A percentile compares a stretch with the other conserved stretches of the same genome.
phyloP scores from a whole-genome alignment of 2,888 invertebrate genomes.

The Heliconius hortense region DNA sequence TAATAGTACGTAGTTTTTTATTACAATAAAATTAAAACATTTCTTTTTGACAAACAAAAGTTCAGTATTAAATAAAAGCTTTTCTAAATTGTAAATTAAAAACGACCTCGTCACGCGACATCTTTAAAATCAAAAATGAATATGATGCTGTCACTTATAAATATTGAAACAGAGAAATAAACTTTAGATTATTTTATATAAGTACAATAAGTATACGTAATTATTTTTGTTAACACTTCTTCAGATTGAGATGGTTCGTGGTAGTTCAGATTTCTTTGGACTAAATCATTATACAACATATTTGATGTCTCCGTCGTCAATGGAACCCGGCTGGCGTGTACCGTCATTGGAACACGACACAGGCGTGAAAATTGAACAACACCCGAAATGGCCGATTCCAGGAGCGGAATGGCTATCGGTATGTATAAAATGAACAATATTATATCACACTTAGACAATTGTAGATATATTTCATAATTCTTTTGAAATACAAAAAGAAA shows the following conservation, averaged over 20 bases:
- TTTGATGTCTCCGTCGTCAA: slow-evolving; percentile 62
- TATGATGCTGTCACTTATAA: no score
- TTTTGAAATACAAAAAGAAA: not conserved
- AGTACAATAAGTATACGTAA: no score
- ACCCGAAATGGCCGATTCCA: slow-evolving; percentile 69
- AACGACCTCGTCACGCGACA: no score
- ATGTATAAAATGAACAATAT: slow-evolving; percentile 40
- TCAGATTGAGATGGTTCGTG: slow-evolving; percentile 63
- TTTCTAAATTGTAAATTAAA: no score
- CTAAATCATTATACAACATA: slow-evolving; percentile 82
- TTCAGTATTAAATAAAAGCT: no score
- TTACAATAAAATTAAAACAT: no score
- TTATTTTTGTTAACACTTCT: slow-evolving; percentile 16
- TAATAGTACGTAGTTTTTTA: no score
- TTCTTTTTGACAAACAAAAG: no score
- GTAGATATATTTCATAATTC: not conserved
- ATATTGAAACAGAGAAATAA: no score
- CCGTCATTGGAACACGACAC: slow-evolving; percentile 70
- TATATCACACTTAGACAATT: no score
- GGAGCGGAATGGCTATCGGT: slow-evolving; percentile 73
- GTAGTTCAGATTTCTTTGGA: slow-evolving; percentile 82
- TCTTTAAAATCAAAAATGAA: no score
- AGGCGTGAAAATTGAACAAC: slow-evolving; percentile 60
- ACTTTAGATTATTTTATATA: no score
- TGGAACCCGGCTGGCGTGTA: slow-evolving; percentile 56